These are phyloP conservation scores for Pantherophis guttatus DNA, from an alignment of 2,113 vertebrate species.

Conservation along the genomic window DNA sequence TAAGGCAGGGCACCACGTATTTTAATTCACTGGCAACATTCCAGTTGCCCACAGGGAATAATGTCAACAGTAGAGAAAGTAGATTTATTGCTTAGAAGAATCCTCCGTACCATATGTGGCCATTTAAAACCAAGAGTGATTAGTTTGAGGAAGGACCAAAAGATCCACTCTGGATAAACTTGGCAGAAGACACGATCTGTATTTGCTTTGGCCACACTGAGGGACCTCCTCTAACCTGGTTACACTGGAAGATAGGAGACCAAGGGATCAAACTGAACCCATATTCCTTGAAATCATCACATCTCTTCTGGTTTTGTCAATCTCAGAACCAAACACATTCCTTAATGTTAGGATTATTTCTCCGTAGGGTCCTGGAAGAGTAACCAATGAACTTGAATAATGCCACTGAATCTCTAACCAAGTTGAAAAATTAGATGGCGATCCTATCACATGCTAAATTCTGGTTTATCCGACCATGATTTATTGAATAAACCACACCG, in stretches of 20 bases:
- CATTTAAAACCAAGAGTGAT: neutral
- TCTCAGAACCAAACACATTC: neutral
- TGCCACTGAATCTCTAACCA: neutral
- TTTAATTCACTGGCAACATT: slow-evolving; percentile 50
- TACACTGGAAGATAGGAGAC: slow-evolving; percentile 41
- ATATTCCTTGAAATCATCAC: neutral
- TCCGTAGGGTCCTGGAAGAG: neutral
- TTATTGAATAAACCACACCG: neutral
- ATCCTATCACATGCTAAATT: neutral
- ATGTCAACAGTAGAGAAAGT: slow-evolving; percentile 50
- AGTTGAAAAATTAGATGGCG: neutral
- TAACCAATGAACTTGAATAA: neutral
- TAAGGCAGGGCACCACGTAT: slow-evolving; percentile 53
- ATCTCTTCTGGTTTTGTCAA: neutral
- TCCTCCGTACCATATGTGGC: slow-evolving; percentile 46
- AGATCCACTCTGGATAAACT: neutral
- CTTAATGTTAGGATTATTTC: neutral
- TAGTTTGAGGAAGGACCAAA: slow-evolving; percentile 11
- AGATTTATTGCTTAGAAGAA: slow-evolving; percentile 71
- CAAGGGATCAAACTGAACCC: neutral
- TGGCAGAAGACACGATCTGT: neutral
- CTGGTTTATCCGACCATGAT: neutral
- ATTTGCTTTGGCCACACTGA: slow-evolving; percentile 20
- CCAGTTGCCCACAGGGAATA: slow-evolving; percentile 61
- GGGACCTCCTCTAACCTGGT: neutral